These are phyloP conservation scores for Onychomys arenicola DNA, from an alignment of 2,797 vertebrate genomes.

Conservation along the genomic window DNA sequence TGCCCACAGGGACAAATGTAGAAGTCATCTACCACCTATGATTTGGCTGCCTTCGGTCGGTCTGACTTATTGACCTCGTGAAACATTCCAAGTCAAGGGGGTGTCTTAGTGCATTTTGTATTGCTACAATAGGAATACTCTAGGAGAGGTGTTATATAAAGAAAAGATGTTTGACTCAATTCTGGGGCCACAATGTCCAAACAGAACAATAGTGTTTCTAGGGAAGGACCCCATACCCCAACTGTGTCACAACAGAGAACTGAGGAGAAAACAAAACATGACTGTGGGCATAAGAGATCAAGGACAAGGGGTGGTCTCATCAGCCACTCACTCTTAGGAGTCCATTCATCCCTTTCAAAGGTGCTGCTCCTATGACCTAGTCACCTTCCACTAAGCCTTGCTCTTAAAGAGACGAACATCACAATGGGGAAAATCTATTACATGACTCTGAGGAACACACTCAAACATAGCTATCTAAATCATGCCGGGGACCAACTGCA, in stretches of 20 bases:
- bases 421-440: not conserved
- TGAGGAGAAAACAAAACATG: not conserved
- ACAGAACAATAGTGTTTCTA: not conserved
- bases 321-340: not conserved
- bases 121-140: not conserved
- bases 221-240: not conserved
- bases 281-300: not conserved
- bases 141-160: not conserved
- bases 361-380: too few species aligned
- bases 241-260: not conserved
- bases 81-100: not conserved
- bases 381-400: not conserved
- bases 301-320: not conserved
- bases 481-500: too few species aligned
- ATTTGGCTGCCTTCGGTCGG: not conserved
- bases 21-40: fast-evolving
- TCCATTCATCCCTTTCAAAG: not conserved
- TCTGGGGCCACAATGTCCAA: not conserved
- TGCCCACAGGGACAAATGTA: fast-evolving
- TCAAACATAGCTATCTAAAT: not conserved
- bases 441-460: not conserved
- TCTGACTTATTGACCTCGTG: not conserved
- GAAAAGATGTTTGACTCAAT: not conserved
- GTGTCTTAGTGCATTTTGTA: not conserved
- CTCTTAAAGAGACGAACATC: not conserved